Percentiles rank a stretch among this genome's conserved stretches.
phyloP scores from a whole-genome alignment of 2,888 invertebrate species.

The Callyntrura sp. region DNA sequence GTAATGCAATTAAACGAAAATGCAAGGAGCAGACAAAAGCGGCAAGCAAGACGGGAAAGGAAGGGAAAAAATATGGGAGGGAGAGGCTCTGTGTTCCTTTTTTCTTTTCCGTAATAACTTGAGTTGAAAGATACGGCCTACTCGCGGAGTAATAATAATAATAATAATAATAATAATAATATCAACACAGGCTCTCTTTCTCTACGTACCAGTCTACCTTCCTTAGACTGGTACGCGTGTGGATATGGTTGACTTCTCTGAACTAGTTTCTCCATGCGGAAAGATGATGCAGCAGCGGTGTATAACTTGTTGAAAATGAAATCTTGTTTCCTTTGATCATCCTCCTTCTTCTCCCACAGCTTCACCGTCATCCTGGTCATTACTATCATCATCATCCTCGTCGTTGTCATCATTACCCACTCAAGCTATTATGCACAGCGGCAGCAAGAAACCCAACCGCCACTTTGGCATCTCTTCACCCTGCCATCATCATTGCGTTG shows the following conservation, averaged over 20 bases:
- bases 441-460: neutral
- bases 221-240: neutral
- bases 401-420: neutral
- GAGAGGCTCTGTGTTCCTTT: neutral
- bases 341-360: neutral
- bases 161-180: constrained; percentile 24
- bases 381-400: neutral
- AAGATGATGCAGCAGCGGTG: neutral
- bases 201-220: neutral
- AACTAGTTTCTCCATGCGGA: neutral
- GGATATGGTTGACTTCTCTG: neutral
- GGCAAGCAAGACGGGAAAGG: neutral
- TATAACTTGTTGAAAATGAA: constrained; percentile 38
- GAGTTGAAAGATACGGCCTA: neutral
- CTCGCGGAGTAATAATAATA: neutral
- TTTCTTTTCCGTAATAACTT: neutral
- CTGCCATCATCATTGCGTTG: neutral
- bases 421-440: neutral
- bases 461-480: neutral
- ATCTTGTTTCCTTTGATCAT: constrained; percentile 40
- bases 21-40: no score
- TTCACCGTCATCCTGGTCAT: neutral
- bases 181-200: constrained; percentile 24
- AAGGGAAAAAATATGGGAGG: neutral
- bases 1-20: constrained; percentile 43